These are phyloP conservation scores for Heterotis niloticus DNA, from an alignment of 2,113 vertebrate species.

Conservation along the genomic window DNA sequence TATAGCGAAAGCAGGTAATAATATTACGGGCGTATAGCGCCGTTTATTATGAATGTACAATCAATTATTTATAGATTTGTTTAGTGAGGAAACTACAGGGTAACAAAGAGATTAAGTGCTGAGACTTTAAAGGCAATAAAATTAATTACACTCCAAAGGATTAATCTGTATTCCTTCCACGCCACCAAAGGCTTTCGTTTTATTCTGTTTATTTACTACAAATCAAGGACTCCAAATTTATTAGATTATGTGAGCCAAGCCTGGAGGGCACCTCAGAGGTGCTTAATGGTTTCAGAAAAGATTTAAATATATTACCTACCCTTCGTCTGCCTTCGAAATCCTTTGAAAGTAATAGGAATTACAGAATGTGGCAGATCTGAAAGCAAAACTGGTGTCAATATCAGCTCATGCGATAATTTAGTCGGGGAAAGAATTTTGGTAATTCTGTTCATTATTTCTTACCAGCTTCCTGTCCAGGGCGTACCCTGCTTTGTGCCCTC, in stretches of 20 bases:
- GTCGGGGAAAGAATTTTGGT: too few relatives aligned
- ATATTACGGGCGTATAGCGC: not conserved
- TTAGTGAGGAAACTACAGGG: not conserved
- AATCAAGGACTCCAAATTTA: conserved; percentile 15
- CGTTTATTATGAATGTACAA: not conserved
- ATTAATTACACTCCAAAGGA: conserved; percentile 29
- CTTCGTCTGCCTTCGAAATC: too few relatives aligned
- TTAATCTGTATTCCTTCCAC: conserved; percentile 26
- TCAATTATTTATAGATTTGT: not conserved
- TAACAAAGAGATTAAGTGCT: conserved; percentile 4
- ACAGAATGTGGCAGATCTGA: too few relatives aligned
- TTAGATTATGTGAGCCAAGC: conserved; percentile 22
- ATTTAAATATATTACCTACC: conserved; percentile 13
- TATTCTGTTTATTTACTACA: conserved; percentile 34
- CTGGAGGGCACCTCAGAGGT: not conserved
- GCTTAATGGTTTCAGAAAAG: not conserved
- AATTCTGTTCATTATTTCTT: too few relatives aligned
- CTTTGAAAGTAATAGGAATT: too few relatives aligned
- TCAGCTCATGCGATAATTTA: too few relatives aligned
- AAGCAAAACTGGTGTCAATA: too few relatives aligned
- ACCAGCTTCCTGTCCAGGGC: too few relatives aligned
- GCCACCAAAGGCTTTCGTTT: conserved; percentile 36
- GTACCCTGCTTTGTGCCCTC: too few relatives aligned
- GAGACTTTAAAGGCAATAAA: conserved; percentile 34
- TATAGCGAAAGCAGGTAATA: not conserved